These are phyloP conservation scores for Bufo gargarizans DNA, from an alignment of 2,113 vertebrate species.

Conservation along the genomic window DNA sequence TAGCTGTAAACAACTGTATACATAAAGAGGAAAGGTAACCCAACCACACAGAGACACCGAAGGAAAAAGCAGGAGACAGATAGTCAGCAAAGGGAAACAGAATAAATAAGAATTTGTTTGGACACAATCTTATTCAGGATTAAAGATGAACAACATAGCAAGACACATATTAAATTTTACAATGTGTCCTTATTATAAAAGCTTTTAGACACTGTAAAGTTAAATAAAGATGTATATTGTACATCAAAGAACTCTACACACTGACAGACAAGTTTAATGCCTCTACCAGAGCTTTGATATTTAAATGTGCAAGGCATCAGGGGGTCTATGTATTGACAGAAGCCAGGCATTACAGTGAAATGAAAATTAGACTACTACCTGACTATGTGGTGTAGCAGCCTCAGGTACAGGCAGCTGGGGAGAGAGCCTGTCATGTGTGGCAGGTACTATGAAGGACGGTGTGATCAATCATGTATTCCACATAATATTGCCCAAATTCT, in stretches of 20 bases:
- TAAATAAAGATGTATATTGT: background rate
- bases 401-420: conserved; percentile 51
- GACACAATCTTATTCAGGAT: too few species aligned
- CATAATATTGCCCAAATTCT: conserved; percentile 35
- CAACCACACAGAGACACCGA: too few species aligned
- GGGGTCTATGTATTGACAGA: conserved; percentile 25
- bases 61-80: too few species aligned
- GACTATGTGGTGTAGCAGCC: conserved; percentile 30
- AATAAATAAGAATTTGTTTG: too few species aligned
- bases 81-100: too few species aligned
- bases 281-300: conserved; percentile 53
- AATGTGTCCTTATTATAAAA: background rate
- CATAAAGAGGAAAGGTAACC: too few species aligned
- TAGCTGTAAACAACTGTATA: too few species aligned
- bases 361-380: conserved; percentile 38
- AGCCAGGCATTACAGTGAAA: conserved; percentile 8
- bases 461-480: conserved; percentile 52
- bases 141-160: too few species aligned
- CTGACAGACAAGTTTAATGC: conserved; percentile 9
- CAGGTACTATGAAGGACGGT: conserved; percentile 53
- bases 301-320: conserved; percentile 37
- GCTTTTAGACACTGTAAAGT: background rate
- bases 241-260: conserved; percentile 32
- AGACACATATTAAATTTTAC: too few species aligned
- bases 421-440: conserved; percentile 48